These are phyloP conservation scores for Excalfactoria chinensis DNA, from an alignment of 2,113 vertebrate genomes.

Conservation along the genomic window DNA sequence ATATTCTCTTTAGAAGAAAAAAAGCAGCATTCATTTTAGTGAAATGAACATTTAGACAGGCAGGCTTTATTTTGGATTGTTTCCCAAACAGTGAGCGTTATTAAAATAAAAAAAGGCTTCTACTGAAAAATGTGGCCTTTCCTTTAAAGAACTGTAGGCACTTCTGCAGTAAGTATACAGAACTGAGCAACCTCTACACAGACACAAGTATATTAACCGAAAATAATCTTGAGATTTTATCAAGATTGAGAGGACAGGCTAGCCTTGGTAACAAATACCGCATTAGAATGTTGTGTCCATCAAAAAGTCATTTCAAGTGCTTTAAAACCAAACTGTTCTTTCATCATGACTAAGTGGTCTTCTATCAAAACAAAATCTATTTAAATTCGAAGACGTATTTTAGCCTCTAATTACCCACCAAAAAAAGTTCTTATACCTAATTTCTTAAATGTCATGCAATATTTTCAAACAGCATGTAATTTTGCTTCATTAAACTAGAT, in stretches of 20 bases:
- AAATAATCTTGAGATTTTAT: background rate
- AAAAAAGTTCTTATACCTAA: slow-evolving; percentile 58
- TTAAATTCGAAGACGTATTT: slow-evolving; percentile 44
- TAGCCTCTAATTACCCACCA: slow-evolving; percentile 48
- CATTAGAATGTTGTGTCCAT: background rate
- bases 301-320: slow-evolving; percentile 23
- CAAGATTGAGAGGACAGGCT: background rate
- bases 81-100: background rate
- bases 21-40: slow-evolving; percentile 12
- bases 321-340: slow-evolving; percentile 27
- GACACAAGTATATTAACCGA: background rate
- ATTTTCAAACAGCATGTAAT: slow-evolving; percentile 47
- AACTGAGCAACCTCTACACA: background rate
- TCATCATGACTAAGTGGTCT: slow-evolving; percentile 31
- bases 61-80: background rate
- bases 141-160: background rate
- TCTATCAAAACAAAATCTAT: slow-evolving; percentile 53
- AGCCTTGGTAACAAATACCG: background rate
- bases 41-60: slow-evolving; percentile 26
- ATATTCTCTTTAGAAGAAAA: background rate
- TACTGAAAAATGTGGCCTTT: background rate
- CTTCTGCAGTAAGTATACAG: background rate
- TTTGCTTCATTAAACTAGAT: slow-evolving; percentile 59
- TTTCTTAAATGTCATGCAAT: slow-evolving; percentile 31
- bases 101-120: background rate